phyloP scores from a whole-genome alignment of 2,113 vertebrate species.

The Nettapus auritus region DNA sequence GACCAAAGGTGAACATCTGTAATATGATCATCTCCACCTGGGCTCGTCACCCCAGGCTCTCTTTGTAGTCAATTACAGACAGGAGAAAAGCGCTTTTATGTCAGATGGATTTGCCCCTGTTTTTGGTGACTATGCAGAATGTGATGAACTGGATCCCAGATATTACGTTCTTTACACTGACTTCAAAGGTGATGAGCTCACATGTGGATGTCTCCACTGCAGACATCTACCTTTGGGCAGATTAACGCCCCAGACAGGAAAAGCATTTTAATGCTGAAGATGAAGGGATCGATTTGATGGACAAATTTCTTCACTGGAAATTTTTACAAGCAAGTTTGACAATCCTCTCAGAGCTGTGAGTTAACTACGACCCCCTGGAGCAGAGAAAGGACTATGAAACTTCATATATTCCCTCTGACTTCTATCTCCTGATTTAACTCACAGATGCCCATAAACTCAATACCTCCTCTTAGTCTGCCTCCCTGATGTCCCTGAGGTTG shows the following conservation, averaged over 20 bases:
- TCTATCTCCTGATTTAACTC: neutral
- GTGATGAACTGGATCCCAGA: neutral
- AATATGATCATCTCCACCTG: neutral
- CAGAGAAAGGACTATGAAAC: neutral
- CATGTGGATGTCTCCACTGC: neutral
- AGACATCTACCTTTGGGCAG: neutral
- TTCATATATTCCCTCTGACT: neutral
- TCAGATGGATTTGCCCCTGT: neutral
- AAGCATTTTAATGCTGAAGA: neutral
- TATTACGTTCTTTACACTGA: neutral
- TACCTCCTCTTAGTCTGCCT: neutral
- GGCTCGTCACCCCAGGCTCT: neutral
- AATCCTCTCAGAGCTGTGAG: neutral
- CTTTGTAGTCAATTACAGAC: slow-evolving; percentile 14
- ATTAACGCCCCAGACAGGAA: neutral
- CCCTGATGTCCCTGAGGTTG: neutral
- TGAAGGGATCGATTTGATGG: neutral
- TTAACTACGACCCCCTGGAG: neutral
- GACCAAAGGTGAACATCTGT: neutral
- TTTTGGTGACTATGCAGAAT: neutral
- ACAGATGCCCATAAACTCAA: neutral
- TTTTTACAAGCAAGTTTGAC: neutral
- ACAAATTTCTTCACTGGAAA: neutral
- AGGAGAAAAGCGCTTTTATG: neutral
- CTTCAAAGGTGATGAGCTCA: neutral